A percentile compares a stretch with the other conserved stretches of the same genome.
phyloP scores from a whole-genome alignment of 2,113 vertebrate species.

The Anguilla japonica region DNA sequence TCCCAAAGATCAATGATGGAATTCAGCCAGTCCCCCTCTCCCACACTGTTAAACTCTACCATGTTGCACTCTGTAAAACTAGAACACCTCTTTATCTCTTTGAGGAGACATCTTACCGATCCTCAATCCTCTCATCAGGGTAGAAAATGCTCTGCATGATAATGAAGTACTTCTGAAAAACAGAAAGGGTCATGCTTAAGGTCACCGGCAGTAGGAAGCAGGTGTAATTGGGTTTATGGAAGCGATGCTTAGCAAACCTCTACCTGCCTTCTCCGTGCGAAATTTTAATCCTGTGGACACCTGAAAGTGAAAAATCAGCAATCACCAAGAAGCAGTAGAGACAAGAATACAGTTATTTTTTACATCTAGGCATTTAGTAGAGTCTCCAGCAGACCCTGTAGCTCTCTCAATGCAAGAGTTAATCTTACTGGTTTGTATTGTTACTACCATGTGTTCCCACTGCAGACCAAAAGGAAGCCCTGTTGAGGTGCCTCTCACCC shows the following conservation, averaged over 20 bases:
- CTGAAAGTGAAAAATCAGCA: constrained; percentile 46
- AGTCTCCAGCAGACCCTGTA: too few species aligned
- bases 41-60: neutral
- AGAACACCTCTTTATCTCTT: neutral
- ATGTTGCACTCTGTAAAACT: neutral
- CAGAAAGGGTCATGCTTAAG: neutral
- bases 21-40: neutral
- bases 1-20: neutral
- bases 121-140: constrained; percentile 75
- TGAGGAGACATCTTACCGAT: constrained; percentile 68
- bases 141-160: constrained; percentile 90
- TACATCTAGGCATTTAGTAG: neutral
- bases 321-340: neutral
- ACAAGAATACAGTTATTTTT: neutral
- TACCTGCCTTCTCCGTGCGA: constrained; percentile 65
- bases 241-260: neutral
- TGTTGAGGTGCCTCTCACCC: constrained; percentile 60
- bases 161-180: constrained; percentile 81
- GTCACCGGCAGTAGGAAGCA: neutral
- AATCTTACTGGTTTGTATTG: neutral
- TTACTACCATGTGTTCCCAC: neutral
- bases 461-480: neutral
- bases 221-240: neutral
- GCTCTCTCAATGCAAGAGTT: too few species aligned
- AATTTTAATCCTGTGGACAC: constrained; percentile 72